A percentile compares a stretch with the other conserved stretches of the same genome.
Conservation (phyloP, 2,888 invertebrate genomes). For the Anthrax anthrax region DNA sequence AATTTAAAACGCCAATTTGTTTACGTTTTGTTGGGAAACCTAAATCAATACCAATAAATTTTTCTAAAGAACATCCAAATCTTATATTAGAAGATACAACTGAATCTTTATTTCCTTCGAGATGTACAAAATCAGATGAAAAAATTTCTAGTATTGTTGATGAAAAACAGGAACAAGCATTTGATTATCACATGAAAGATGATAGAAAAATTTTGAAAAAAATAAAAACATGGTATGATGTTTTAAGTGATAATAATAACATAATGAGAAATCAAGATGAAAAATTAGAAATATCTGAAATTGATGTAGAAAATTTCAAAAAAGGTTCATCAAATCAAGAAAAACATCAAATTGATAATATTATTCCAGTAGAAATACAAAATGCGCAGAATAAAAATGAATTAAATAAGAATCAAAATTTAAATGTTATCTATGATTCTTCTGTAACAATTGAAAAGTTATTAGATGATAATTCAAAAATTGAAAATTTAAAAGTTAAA, state of each 20-base stretch:
- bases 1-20: too few species aligned
- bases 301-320: neutral
- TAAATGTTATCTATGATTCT: constrained; percentile 1
- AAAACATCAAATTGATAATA: too few species aligned
- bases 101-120: neutral
- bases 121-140: neutral
- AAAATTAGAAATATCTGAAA: neutral
- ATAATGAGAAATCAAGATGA: neutral
- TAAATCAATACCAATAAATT: neutral
- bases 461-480: neutral
- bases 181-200: too few species aligned
- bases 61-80: neutral
- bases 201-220: too few species aligned
- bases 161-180: too few species aligned
- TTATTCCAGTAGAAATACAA: too few species aligned
- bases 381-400: too few species aligned
- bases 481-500: neutral
- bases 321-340: too few species aligned
- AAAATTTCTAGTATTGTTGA: too few species aligned
- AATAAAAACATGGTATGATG: too few species aligned
- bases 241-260: too few species aligned
- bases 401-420: too few species aligned
- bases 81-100: neutral
- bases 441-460: neutral
- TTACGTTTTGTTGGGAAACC: constrained; percentile 15